Evolutionary conservation across 2,113 vertebrate species (phyloP), one percentile per base, ranked within the genome.

Genomic region (Psophia crepitans): DNA sequence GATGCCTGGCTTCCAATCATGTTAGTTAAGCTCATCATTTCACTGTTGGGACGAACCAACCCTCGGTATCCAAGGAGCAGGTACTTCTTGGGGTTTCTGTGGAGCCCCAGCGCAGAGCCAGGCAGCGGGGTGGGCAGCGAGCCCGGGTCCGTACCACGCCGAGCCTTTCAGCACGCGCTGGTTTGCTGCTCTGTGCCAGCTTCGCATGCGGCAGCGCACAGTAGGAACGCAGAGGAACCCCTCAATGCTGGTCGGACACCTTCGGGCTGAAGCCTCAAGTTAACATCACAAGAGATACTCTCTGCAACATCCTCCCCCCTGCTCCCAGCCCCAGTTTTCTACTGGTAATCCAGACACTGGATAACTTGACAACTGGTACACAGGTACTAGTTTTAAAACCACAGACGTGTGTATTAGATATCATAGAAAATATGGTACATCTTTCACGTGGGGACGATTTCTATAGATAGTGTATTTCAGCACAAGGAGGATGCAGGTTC

Each of bases 321-420:
- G 14, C 14, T 35, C 12, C 28, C 65, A 30, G 43, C 21, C 80
- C 85, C 66, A 8, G 20, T 75, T 82, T 80, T 51, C 94, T 93
- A 14, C 17, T 33, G 44, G 43, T 32, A 84, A 87, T 79, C 80
- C 83, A 94, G 90, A 69, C 90, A 84, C 57, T 73, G 94, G 85
- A 19, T 89, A 91, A 92, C 77, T 75, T 64, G 43, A 91, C 73
- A 91, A 65, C 77, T 75, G 94, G 86, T 78, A 84, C 79, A 60
- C 89, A 68, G 60, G 77, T 84, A 57, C 94, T 94, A 76, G 73
- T 76, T 89, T 89, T 69, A 94, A 92, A 96, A 87, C 89, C 73
- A 87, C 65, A 84, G 86, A 30, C 0, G 8, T 51, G 49, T 95
- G 83, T 95, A 94, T 92, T 92, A 81, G 79, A 3, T 39, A 37